Percentiles rank a stretch among this genome's conserved stretches.
Conservation (phyloP, 2,888 invertebrate species). For the Callimorpha dominula region DNA sequence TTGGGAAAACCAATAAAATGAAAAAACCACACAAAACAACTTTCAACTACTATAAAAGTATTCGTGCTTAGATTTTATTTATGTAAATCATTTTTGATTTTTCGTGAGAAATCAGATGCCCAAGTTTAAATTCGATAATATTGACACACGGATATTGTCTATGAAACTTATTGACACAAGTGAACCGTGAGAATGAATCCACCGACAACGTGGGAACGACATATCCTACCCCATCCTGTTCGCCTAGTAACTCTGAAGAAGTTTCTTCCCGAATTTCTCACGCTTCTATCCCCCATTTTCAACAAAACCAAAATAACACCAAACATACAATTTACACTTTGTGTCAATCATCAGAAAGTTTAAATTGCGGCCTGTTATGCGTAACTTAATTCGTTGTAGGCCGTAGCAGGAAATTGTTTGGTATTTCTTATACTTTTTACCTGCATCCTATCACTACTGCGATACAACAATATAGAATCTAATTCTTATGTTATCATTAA, state of each 20-base stretch:
- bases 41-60: background rate
- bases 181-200: constrained; percentile 59
- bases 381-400: constrained; percentile 55
- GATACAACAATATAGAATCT: background rate
- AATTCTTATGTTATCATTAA: constrained; percentile 25
- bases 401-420: constrained; percentile 63
- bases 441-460: constrained; percentile 54
- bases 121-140: constrained; percentile 31
- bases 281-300: constrained; percentile 78
- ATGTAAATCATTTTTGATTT: background rate
- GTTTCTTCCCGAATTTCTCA: constrained; percentile 86
- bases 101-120: background rate
- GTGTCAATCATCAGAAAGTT: constrained; percentile 22
- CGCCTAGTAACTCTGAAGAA: constrained; percentile 81
- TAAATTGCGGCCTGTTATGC: constrained; percentile 33
- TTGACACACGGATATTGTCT: constrained; percentile 31
- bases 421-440: constrained; percentile 63
- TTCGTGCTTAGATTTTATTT: background rate
- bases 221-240: constrained; percentile 61
- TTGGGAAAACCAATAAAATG: background rate
- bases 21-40: too few species aligned
- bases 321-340: constrained; percentile 48
- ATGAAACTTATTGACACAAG: constrained; percentile 38
- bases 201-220: constrained; percentile 69
- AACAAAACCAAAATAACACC: constrained; percentile 66